Conservation (phyloP, 2,113 vertebrate species). For the Candoia aspera region DNA sequence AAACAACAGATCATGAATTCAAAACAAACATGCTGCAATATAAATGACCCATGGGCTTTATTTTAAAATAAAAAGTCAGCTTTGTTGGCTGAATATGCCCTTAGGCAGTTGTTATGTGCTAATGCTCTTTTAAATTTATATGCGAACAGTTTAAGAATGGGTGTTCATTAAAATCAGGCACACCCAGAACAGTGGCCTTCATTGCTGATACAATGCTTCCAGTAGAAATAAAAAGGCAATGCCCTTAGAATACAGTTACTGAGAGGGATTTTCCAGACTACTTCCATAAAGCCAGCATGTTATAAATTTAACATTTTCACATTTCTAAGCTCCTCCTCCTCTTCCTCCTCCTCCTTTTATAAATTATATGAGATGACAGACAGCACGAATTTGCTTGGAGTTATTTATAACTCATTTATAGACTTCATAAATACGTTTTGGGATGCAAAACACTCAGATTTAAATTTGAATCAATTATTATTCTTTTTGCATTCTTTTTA, state of each 20-base stretch:
- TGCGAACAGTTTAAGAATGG: constrained; percentile 50
- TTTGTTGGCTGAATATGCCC: constrained; percentile 63
- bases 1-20: constrained; percentile 68
- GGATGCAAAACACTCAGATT: neutral
- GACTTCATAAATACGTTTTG: neutral
- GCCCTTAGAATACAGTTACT: constrained; percentile 13
- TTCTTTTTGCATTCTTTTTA: neutral
- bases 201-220: constrained; percentile 28
- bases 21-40: constrained; percentile 64
- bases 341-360: neutral
- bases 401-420: neutral
- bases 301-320: neutral
- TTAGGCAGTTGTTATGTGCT: constrained; percentile 14
- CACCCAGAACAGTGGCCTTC: constrained; percentile 39
- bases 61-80: constrained; percentile 67
- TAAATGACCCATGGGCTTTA: constrained; percentile 76
- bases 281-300: neutral
- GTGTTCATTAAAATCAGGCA: constrained; percentile 47
- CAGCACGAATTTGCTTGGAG: neutral
- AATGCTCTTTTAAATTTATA: constrained; percentile 47
- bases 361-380: no score
- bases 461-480: neutral
- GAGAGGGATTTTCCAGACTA: neutral
- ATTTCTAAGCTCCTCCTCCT: neutral
- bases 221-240: constrained; percentile 31